Base-by-base conservation (phyloP, 2,888 invertebrate genomes). In the Drosophila paramelanica region DNA sequence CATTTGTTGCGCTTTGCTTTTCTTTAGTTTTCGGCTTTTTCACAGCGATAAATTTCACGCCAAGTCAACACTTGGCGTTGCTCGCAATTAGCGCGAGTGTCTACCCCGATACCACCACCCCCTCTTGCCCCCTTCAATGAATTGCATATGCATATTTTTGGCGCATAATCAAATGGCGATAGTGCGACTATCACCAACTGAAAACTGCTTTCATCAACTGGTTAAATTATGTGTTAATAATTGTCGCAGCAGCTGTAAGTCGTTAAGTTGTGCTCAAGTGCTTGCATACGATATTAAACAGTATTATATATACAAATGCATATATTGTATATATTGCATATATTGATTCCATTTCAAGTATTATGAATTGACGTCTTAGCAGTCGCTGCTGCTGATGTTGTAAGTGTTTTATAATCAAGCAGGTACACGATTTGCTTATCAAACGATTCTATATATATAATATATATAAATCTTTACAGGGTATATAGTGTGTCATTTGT, bases 11-110 rank as follows among this genome's bases (percentile, higher is more conserved):
- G 46, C 53, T 59, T 68, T 62, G 33, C 27, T 46, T 67, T 49
- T 39, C 39, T 57, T 59, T 51, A 17, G 36, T 49, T 56, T 45
- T 45, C 47, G 27, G 25, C 49, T 25, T 56, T 47, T 77, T 56
- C 51, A 60, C 55, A 52, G 62, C 62, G 67, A 83, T 83, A 88
- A 83, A 83, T 87, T 89, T 89, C 71, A 89, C 83, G 89, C 89
- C 68, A 89, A 81, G 81, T 89, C 88, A 72, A 77, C 83, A 89
- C 81, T 89, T 87, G 78, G 13, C 64, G 64, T 55, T 69, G 68
- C 50, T 69, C 72, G 77, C 69, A 77, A 67, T 75, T 75, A 74
- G 49, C 68, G 64, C 59, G 11, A 27, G 23, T 36, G 36, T 36
- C 33, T 25, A 25, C 42, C 17, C 27, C 33, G 1, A 1, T 6